A percentile compares a stretch with the other conserved stretches of the same genome.
phyloP scores from a whole-genome alignment of 2,797 vertebrate genomes.

The Clamator glandarius region DNA sequence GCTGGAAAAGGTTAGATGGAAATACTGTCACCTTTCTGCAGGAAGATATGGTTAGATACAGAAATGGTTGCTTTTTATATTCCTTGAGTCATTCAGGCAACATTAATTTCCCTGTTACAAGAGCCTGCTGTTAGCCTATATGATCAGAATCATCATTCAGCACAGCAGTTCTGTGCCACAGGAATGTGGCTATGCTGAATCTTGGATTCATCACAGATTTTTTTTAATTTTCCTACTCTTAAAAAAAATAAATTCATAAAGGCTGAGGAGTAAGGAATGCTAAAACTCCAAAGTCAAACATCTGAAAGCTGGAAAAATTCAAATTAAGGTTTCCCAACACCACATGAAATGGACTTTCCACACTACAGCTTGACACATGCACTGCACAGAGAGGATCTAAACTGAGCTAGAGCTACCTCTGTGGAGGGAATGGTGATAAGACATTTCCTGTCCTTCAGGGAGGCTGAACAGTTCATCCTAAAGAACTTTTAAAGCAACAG shows the following conservation, averaged over 20 bases:
- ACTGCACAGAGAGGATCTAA: not conserved
- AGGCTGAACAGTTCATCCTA: not conserved
- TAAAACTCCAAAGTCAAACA: constrained; percentile 15
- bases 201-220: not conserved
- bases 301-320: constrained; percentile 28
- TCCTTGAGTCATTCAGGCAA: not conserved
- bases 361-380: not conserved
- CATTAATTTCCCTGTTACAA: not conserved
- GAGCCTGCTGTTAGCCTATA: not conserved
- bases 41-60: not conserved
- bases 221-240: not conserved
- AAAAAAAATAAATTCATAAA: not conserved
- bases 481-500: not conserved
- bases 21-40: not conserved
- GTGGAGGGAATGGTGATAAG: not conserved
- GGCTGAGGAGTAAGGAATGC: not conserved
- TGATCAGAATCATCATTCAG: not conserved
- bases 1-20: not conserved
- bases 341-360: not conserved
- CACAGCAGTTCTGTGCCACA: constrained; percentile 20
- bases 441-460: not conserved
- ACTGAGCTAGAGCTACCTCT: not conserved
- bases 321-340: not conserved
- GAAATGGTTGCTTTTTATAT: not conserved
- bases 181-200: not conserved